Percentiles rank a stretch among this genome's conserved stretches.
Evolutionary conservation across 2,113 vertebrate species (phyloP).

Genomic region (Thunnus thynnus): DNA sequence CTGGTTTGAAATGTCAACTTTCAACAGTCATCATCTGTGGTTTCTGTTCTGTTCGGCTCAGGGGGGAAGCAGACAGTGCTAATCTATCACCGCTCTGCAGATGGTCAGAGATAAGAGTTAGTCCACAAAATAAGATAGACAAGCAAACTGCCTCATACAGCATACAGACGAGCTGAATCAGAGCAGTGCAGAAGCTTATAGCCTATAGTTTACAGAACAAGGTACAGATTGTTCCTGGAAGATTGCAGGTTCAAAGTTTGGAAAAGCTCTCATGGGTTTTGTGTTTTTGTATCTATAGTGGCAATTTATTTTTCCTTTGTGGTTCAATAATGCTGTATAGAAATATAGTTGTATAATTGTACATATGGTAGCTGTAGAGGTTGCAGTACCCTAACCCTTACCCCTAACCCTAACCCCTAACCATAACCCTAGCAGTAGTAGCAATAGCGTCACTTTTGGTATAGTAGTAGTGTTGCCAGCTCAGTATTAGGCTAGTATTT

Average conservation of each 20-base stretch:
- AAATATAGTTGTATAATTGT: not conserved
- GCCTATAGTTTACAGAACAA: not conserved
- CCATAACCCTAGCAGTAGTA: too few relatives aligned
- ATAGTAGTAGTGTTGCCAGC: too few relatives aligned
- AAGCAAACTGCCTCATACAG: not conserved
- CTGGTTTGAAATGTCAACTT: conserved; percentile 66
- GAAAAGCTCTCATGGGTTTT: not conserved
- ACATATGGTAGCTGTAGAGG: not conserved
- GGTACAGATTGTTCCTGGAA: conserved; percentile 3
- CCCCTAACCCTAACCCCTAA: too few relatives aligned
- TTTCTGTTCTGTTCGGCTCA: conserved; percentile 48
- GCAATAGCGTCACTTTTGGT: too few relatives aligned
- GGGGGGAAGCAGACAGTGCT: conserved; percentile 39
- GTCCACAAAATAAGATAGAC: conserved; percentile 28
- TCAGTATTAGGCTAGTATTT: too few relatives aligned
- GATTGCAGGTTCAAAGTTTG: not conserved
- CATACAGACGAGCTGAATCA: conserved; percentile 17
- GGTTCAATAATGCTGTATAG: not conserved
- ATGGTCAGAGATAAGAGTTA: conserved; percentile 48
- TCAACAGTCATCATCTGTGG: conserved; percentile 56
- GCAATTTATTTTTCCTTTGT: not conserved
- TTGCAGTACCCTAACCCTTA: too few relatives aligned
- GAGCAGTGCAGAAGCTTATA: not conserved
- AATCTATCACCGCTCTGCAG: conserved; percentile 52
- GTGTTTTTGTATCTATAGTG: not conserved